A percentile compares a stretch with the other conserved stretches of the same genome.
Evolutionary conservation across 2,113 vertebrate species (phyloP).

Genomic region (Gallinago paraguaiae): DNA sequence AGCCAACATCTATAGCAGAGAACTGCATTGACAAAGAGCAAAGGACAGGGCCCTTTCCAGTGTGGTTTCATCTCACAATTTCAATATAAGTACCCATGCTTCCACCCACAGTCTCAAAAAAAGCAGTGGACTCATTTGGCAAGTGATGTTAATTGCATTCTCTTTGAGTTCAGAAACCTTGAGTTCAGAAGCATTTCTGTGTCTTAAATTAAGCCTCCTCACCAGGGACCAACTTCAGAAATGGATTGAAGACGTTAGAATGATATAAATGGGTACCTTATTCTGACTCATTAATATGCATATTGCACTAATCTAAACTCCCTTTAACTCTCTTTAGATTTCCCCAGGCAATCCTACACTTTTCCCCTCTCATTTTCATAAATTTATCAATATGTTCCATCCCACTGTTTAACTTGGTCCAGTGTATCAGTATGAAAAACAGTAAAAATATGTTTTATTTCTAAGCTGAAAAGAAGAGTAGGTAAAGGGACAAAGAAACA

Average conservation of each 20-base stretch:
- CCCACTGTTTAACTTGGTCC: neutral
- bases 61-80: neutral
- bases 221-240: conserved; percentile 30
- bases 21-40: neutral
- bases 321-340: conserved; percentile 12
- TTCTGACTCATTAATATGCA: conserved; percentile 32
- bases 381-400: conserved; percentile 18
- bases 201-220: conserved; percentile 39
- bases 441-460: neutral
- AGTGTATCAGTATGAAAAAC: neutral
- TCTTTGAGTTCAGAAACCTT: conserved; percentile 5
- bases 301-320: conserved; percentile 15
- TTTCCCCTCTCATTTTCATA: neutral
- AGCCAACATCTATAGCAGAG: neutral
- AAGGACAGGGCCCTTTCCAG: neutral
- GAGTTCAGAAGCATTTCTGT: neutral
- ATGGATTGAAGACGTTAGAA: neutral
- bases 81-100: neutral
- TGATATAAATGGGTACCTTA: conserved; percentile 15
- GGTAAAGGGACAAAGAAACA: neutral
- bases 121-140: neutral
- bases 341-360: neutral
- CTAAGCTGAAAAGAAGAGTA: neutral
- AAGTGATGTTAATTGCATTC: conserved; percentile 3
- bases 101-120: neutral